Evolutionary conservation across 2,888 invertebrate genomes (phyloP).

Genomic region (Ditula angustiorana): DNA sequence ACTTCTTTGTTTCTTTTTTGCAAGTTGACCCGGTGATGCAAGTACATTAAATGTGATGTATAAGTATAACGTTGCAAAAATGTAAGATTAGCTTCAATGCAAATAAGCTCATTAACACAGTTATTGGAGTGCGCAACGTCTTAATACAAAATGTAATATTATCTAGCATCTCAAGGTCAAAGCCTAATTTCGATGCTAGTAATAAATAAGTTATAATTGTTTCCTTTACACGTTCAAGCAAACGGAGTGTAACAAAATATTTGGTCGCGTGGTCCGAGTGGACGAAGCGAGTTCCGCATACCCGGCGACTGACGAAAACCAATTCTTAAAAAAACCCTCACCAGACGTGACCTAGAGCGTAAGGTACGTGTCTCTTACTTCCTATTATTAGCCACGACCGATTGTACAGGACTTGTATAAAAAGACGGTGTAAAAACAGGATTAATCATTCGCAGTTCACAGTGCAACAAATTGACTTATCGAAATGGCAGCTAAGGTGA

Average conservation of each 20-base stretch:
- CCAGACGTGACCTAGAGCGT: slow-evolving; percentile 71
- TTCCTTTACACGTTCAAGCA: slow-evolving; percentile 42
- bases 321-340: slow-evolving; percentile 72
- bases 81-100: slow-evolving; percentile 46
- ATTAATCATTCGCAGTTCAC: slow-evolving; percentile 78
- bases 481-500: slow-evolving; percentile 83
- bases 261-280: slow-evolving; percentile 48
- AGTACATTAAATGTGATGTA: slow-evolving; percentile 5
- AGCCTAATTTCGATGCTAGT: slow-evolving; percentile 39
- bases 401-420: slow-evolving; percentile 69
- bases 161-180: slow-evolving; percentile 41
- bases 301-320: slow-evolving; percentile 64
- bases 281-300: slow-evolving; percentile 72
- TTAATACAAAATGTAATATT: slow-evolving; percentile 35
- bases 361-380: slow-evolving; percentile 71
- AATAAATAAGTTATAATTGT: slow-evolving; percentile 46
- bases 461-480: slow-evolving; percentile 73
- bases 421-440: slow-evolving; percentile 64
- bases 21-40: slow-evolving; percentile 13
- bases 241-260: slow-evolving; percentile 40
- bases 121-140: slow-evolving; percentile 43
- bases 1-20: slow-evolving; percentile 22
- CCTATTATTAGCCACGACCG: slow-evolving; percentile 73
- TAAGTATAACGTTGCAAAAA: slow-evolving; percentile 35
- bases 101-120: slow-evolving; percentile 52